Evolutionary conservation across 2,113 vertebrate genomes (phyloP), one percentile per base, ranked within the genome.

Genomic region (Sisor rabdophorus): DNA sequence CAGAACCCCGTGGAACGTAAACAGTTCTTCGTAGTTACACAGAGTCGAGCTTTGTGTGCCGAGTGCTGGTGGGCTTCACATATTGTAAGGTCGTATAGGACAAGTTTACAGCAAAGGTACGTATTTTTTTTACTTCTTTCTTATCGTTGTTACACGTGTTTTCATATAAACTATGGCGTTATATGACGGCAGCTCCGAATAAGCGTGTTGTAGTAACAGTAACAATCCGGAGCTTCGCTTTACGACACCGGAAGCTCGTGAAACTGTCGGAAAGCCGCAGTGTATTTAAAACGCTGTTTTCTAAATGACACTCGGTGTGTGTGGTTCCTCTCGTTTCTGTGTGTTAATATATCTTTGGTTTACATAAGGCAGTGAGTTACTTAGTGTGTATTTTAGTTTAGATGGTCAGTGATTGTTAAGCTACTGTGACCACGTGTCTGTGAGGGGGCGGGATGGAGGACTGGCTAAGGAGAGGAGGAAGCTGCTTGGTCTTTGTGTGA

Each of bases 401-500:
- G 40, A 32, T 67, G 61, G 36, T 32, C 30, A 17, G 47, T 30
- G 24, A 10, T 72, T 47, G 54, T 44, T 11, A 26, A 77, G 60
- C 26, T 54, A 26, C 3, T 17, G 2, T 74, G 54, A 73, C 81
- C 84, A 80, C 81, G 78, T 84, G 84, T 81, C 67, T 78, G 54
- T 20, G 72, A 79, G 81, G 53, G 53, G 82, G 63, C 47, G 47
- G 32, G 71, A 65, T 22, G 50, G 79, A 60, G 82, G 84, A 13
- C 54, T 75, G 84, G 78, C 55, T 65, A 3, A 24, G 54, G 11
- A 75, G 58, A 59, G 73, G 88, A 86, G 88, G 83, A 81, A 85
- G 87, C 90, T 89, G 88, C 87, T 82, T 84, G 82, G 81, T 85
- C 82, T 88, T 90, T 91, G 91, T 91, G 83, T 83, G 79, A 71